These are phyloP conservation scores for Pogonomyrmex barbatus DNA, from an alignment of 1,140 invertebrate species.

Conservation along the genomic window DNA sequence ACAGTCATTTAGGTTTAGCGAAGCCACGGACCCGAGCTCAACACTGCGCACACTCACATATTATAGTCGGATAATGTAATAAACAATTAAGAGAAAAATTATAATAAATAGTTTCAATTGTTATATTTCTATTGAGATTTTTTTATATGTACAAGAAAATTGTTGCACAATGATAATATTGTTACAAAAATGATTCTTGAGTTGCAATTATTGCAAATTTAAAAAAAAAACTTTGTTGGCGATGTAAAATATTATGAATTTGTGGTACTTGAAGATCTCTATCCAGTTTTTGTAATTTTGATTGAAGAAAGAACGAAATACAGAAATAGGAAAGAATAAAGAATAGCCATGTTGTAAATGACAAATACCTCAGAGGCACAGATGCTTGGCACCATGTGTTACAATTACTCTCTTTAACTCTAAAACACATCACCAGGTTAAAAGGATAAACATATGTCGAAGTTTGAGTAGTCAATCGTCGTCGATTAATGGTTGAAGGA, in stretches of 20 bases:
- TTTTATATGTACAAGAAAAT: neutral
- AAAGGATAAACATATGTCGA: neutral
- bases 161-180: neutral
- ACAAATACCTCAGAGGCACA: neutral
- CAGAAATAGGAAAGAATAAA: no score
- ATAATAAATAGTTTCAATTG: neutral
- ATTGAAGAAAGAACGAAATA: no score
- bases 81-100: neutral
- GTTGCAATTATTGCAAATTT: no score
- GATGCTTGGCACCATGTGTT: neutral
- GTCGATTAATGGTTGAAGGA: neutral
- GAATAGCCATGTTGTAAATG: neutral
- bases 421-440: neutral
- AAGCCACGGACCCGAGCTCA: neutral
- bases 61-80: neutral
- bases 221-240: no score
- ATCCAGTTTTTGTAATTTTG: no score
- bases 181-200: neutral
- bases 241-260: no score
- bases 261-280: no score
- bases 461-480: slow-evolving; percentile 28
- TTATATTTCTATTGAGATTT: neutral
- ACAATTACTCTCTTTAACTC: neutral
- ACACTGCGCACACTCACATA: neutral
- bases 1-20: slow-evolving; percentile 14